Evolutionary conservation across 1,140 invertebrate genomes (phyloP), one percentile per base, ranked within the genome.

Genomic region (Drosophila ercepeae): DNA sequence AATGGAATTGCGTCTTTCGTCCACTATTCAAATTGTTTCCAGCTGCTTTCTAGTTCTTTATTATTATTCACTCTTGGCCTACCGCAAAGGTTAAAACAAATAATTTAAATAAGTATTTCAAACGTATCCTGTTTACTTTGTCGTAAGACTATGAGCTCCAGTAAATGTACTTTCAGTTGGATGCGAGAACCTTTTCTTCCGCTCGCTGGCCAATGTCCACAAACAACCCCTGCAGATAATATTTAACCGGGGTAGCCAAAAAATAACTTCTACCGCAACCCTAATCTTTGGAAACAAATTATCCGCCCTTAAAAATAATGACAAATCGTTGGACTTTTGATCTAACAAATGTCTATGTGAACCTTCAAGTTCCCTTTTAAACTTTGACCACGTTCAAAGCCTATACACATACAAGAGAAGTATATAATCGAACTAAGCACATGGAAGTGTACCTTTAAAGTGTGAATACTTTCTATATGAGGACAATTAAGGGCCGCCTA

Each of bases 1-100:
- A 84, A 83, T 75, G 84, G 73, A 82, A 82, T 73, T 73, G 58
- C 61, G 50, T 46, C 51, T 58, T 86, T 53, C 57, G 25, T 44
- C 25, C 63, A 61, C 53, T 78, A 79, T 69, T 74, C 59, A 84
- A 70, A 86, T 73, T 52, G 60, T 61, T 79, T 73, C 58, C 72
- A 84, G 67, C 67, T 84, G 76, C 49, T 50, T 19, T n/a, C 13
- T 25, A 23, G 48, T 41, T 5, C 23, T 60, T 46, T 5, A 29
- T 25, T 19, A 29, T 34, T 25, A 23, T 58, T 16, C 18, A 51
- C 19, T 21, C 16, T 16, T 11, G 19, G 23, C 27, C 9, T 2
- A 46, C 25, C n/a, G 7, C n/a, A 16, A 39, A 13, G 13, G 36
- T 13, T 48, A 14, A 3, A 34, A n/a, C 16, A 9, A 36, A 50